Evolutionary conservation across 2,888 invertebrate genomes (phyloP), one percentile per base, ranked within the genome.

Genomic region (Papilio protenor): DNA sequence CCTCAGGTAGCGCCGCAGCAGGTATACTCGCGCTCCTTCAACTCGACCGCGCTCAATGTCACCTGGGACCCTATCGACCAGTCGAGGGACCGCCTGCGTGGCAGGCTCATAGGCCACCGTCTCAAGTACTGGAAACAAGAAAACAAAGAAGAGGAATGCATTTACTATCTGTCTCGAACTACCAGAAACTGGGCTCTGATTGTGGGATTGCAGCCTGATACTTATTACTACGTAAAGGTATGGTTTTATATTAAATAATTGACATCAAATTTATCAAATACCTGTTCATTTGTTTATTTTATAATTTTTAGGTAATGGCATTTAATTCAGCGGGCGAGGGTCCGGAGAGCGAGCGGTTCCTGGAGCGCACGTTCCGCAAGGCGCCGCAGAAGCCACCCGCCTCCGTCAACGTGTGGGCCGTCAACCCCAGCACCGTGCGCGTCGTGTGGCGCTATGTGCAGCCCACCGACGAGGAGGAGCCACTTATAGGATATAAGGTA

Each of bases 321-420:
- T 99, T 98, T 87, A 99, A 99, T 94, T 96, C 97, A 0, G 99
- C 99, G 5, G 99, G 99, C 2, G 98, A 98, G 90, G 99, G 99
- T 5, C 98, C 98, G 0, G 99, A 99, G 89, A 98, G 98, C 92
- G 98, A 99, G 94, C 95, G 97, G 64, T 98, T 96, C 88, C 92
- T 97, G 81, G 98, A 98, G 90, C 96, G 98, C 79, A 98, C 98
- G 14, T 98, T 96, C 91, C 96, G 98, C 76, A 98, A 98, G 92
- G 98, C 99, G 8, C 99, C 99, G 0, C 98, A 98, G 88, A 98
- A 98, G 90, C 98, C 99, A 33, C 99, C 99, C 1, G 98, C 98
- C 1, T 97, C 99, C 11, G 99, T 99, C 3, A 96, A 97, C 84
- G 97, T 99, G 0, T 96, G 96, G 88, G 97, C 97, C 8, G 95